phyloP scores from a whole-genome alignment of 2,113 vertebrate genomes.

The Sinocyclocheilus anshuiensis region DNA sequence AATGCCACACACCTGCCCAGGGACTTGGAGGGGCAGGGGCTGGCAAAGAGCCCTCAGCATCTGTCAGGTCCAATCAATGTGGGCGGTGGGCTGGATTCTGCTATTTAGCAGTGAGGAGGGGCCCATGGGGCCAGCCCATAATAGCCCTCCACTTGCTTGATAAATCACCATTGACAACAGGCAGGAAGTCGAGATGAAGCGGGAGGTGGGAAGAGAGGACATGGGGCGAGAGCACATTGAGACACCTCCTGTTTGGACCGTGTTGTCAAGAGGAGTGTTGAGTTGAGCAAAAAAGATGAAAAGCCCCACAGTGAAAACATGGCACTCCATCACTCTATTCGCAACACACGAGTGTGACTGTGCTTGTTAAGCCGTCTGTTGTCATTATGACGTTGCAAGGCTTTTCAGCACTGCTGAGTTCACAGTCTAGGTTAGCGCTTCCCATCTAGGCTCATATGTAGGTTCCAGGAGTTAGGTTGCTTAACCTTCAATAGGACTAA shows the following conservation, averaged over 20 bases:
- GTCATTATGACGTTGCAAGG: no score
- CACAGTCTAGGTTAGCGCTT: not conserved
- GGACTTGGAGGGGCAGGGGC: conserved; percentile 64
- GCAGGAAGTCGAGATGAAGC: conserved; percentile 44
- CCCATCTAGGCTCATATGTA: not conserved
- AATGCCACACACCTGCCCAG: conserved; percentile 65
- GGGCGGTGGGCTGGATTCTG: conserved; percentile 61
- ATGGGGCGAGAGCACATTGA: not conserved
- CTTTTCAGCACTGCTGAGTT: not conserved
- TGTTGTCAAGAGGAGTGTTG: not conserved
- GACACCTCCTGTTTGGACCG: not conserved
- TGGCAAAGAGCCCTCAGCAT: conserved; percentile 70
- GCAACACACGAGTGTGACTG: not conserved
- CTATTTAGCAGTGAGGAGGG: conserved; percentile 70
- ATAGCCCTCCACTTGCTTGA: conserved; percentile 75
- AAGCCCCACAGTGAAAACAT: not conserved
- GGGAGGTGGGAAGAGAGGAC: not conserved
- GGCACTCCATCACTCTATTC: not conserved
- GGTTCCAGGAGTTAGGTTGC: not conserved
- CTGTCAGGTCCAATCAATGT: conserved; percentile 74
- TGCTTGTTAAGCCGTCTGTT: not conserved
- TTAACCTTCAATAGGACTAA: not conserved
- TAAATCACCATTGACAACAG: conserved; percentile 76
- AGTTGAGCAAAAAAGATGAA: conserved; percentile 1
- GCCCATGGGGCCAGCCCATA: conserved; percentile 69